Evolutionary conservation across 2,797 vertebrate genomes (phyloP).

Genomic region (Fistularia commersonii): DNA sequence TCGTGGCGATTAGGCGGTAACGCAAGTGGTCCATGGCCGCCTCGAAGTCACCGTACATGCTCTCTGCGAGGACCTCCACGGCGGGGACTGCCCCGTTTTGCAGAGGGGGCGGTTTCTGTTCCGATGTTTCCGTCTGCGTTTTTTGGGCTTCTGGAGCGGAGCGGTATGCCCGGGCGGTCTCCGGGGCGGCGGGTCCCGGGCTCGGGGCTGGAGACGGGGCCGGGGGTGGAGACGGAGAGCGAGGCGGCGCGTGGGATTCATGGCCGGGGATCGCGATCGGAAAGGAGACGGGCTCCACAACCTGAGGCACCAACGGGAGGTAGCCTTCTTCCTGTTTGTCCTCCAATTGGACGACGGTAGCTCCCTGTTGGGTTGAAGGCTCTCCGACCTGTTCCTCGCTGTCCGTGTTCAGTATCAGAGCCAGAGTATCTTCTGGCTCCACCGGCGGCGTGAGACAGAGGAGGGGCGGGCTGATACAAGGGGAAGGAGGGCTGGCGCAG

Average conservation of each 20-base stretch:
- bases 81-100: constrained; percentile 53
- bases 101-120: constrained; percentile 24
- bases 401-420: constrained; percentile 58
- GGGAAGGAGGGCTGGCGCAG: constrained; percentile 57
- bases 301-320: constrained; percentile 45
- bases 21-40: constrained; percentile 91
- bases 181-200: constrained; percentile 32
- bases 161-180: constrained; percentile 26
- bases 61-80: constrained; percentile 86
- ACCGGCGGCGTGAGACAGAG: constrained; percentile 61
- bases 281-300: constrained; percentile 56
- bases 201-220: too few relatives aligned
- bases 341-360: constrained; percentile 40
- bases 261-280: constrained; percentile 57
- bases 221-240: constrained; percentile 22
- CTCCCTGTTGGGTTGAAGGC: constrained; percentile 43
- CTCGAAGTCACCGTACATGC: constrained; percentile 94
- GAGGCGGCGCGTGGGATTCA: constrained; percentile 43
- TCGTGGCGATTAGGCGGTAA: constrained; percentile 88
- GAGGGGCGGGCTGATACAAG: constrained; percentile 61
- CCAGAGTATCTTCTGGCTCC: constrained; percentile 49
- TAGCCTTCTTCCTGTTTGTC: constrained; percentile 45
- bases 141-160: constrained; percentile 29
- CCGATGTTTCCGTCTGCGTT: constrained; percentile 27
- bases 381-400: constrained; percentile 42